phyloP scores from a whole-genome alignment of 2,888 invertebrate genomes.

The Papilio protenor region DNA sequence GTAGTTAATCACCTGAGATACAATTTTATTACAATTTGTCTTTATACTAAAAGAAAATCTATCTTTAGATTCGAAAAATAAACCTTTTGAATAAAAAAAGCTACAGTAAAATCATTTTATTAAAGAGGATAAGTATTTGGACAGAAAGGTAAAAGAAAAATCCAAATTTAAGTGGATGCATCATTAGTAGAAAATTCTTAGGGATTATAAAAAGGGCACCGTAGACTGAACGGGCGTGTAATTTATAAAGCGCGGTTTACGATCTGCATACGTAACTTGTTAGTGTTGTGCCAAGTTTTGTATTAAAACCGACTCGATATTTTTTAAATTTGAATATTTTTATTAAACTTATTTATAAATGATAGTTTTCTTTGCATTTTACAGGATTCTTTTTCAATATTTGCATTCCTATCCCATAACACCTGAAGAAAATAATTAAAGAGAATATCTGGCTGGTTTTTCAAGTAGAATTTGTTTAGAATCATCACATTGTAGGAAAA shows the following conservation, averaged over 20 bases:
- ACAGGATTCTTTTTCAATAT: too few relatives aligned
- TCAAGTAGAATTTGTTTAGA: too few relatives aligned
- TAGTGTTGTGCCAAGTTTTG: constrained; percentile 55
- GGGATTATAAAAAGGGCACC: constrained; percentile 77
- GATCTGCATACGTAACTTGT: constrained; percentile 70
- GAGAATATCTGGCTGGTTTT: too few relatives aligned
- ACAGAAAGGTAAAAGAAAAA: constrained; percentile 62
- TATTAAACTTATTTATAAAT: not conserved
- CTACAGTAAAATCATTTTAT: constrained; percentile 42
- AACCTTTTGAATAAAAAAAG: constrained; percentile 25
- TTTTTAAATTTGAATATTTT: not conserved
- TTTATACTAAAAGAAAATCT: not conserved
- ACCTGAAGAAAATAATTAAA: too few relatives aligned
- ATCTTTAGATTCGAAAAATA: not conserved
- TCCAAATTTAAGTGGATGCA: constrained; percentile 71
- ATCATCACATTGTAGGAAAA: too few relatives aligned
- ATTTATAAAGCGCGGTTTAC: constrained; percentile 77
- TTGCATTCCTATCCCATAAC: too few relatives aligned
- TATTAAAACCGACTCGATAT: not conserved
- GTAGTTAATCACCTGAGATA: not conserved
- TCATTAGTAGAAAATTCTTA: constrained; percentile 76
- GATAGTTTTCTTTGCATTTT: too few relatives aligned
- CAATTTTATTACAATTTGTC: not conserved
- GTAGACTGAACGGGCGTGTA: constrained; percentile 64
- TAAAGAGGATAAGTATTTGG: constrained; percentile 54